A percentile compares a stretch with the other conserved stretches of the same genome.
Evolutionary conservation across 2,797 vertebrate species (phyloP).

Genomic region (Acanthiza pusilla): DNA sequence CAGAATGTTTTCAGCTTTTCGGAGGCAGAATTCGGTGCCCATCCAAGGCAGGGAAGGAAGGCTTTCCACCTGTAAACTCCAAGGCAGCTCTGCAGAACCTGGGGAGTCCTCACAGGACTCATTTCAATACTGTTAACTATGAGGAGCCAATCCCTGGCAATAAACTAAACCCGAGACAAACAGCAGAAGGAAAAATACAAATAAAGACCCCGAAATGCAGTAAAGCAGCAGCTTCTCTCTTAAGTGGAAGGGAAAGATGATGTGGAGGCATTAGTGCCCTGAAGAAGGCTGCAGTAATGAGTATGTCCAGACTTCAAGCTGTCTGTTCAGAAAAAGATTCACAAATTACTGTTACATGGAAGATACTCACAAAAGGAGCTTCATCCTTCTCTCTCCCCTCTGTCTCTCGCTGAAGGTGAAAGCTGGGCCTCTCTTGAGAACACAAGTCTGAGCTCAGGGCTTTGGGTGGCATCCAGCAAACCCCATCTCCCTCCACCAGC

Average conservation of each 20-base stretch:
- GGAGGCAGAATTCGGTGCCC: neutral
- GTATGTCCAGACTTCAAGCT: neutral
- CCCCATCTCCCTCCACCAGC: neutral
- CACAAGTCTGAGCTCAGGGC: neutral
- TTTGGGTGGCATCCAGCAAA: neutral
- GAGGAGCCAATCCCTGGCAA: neutral
- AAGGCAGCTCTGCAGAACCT: neutral
- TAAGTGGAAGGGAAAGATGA: neutral
- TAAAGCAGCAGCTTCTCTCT: neutral
- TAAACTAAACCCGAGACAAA: neutral
- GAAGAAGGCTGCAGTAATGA: neutral
- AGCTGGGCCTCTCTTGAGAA: neutral
- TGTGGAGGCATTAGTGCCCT: neutral
- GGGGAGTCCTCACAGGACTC: neutral
- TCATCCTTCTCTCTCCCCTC: neutral
- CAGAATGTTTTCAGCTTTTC: neutral
- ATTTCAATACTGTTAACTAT: neutral
- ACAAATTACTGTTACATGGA: neutral
- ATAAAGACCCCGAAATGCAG: neutral
- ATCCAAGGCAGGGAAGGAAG: neutral
- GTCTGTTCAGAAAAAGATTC: neutral
- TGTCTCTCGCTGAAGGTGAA: neutral
- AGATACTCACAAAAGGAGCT: neutral
- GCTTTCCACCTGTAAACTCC: neutral
- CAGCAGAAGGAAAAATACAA: neutral